Evolutionary conservation across 2,797 vertebrate genomes (phyloP).

Genomic region (Vireo griseus): DNA sequence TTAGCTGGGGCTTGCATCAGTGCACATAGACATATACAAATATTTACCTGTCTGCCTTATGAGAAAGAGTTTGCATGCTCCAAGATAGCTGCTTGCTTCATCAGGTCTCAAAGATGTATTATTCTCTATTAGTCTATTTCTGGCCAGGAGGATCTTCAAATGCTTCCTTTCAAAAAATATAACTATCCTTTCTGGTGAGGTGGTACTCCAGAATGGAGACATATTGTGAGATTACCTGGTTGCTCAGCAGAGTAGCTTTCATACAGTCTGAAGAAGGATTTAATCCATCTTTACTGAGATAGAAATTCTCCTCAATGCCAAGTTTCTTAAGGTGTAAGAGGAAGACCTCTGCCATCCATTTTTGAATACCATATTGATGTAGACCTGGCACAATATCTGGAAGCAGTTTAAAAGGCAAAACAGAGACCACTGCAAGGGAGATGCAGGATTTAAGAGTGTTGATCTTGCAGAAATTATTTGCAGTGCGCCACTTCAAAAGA

Average conservation of each 20-base stretch:
- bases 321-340: not conserved
- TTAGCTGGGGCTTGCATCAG: not conserved
- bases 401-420: not conserved
- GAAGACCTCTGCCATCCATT: not conserved
- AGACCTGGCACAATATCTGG: not conserved
- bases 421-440: not conserved
- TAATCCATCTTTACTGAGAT: not conserved
- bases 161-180: not conserved
- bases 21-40: accelerated
- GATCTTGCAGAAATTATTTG: not conserved
- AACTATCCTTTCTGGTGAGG: not conserved
- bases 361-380: not conserved
- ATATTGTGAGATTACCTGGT: not conserved
- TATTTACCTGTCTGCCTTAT: not conserved
- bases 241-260: not conserved
- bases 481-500: not conserved
- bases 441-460: not conserved
- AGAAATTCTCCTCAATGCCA: not conserved
- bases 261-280: not conserved
- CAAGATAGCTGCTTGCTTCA: not conserved
- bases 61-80: not conserved
- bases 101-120: not conserved
- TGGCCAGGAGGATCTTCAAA: not conserved
- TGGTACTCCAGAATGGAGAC: not conserved
- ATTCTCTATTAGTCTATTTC: not conserved